A percentile compares a stretch with the other conserved stretches of the same genome.
These are phyloP conservation scores for Agonopterix heracliana DNA, from an alignment of 2,888 invertebrate species.

Conservation along the genomic window DNA sequence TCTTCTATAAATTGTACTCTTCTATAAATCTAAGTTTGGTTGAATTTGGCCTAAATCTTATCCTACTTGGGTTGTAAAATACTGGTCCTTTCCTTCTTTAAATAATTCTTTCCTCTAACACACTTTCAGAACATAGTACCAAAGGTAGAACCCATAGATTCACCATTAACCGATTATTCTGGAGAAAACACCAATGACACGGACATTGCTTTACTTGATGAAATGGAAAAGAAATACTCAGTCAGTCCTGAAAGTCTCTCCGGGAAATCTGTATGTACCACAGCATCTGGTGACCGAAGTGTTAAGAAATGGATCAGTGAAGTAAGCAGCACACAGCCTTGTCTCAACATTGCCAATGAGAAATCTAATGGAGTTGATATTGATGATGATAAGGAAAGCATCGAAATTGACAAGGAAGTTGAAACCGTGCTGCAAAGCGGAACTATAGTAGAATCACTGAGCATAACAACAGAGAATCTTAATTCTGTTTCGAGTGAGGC, in stretches of 20 bases:
- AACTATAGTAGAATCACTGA: constrained; percentile 64
- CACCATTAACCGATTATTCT: constrained; percentile 60
- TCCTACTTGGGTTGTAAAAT: too few relatives aligned
- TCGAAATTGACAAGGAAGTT: constrained; percentile 69
- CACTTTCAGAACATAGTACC: constrained; percentile 53
- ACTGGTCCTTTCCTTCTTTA: too few relatives aligned
- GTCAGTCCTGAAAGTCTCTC: constrained; percentile 35
- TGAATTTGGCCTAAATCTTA: too few relatives aligned
- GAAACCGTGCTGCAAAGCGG: constrained; percentile 69
- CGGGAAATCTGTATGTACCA: constrained; percentile 33
- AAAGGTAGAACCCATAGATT: constrained; percentile 61
- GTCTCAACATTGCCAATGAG: constrained; percentile 42
- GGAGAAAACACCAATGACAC: constrained; percentile 61
- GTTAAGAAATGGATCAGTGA: constrained; percentile 61
- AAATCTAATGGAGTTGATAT: constrained; percentile 35
- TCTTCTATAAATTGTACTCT: too few relatives aligned
- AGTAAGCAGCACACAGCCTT: constrained; percentile 67
- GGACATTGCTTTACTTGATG: constrained; percentile 56
- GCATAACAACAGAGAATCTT: constrained; percentile 60
- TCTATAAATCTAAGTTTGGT: too few relatives aligned
- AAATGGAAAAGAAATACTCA: constrained; percentile 48
- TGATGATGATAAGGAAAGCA: constrained; percentile 53
- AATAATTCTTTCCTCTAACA: too few relatives aligned
- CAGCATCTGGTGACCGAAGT: constrained; percentile 30
- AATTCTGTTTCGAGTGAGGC: constrained; percentile 59